Percentiles rank a stretch among this genome's conserved stretches.
Conservation (phyloP, 2,888 invertebrate species). For the Nemotelus nigrinus region DNA sequence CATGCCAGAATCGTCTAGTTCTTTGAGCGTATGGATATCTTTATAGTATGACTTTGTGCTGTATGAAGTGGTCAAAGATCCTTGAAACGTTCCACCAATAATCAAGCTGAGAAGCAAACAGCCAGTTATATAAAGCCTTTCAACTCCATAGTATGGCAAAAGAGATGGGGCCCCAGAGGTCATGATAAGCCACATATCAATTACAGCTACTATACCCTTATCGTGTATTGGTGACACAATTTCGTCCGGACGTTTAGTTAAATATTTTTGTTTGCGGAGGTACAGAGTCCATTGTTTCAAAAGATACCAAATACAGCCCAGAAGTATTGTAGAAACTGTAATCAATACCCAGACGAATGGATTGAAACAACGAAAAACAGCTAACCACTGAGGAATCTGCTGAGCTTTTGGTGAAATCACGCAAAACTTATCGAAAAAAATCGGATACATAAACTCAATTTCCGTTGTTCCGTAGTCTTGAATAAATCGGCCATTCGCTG, state of each 20-base stretch:
- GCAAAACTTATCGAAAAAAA: conserved; percentile 63
- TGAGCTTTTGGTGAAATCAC: conserved; percentile 64
- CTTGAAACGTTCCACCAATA: conserved; percentile 58
- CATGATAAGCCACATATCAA: conserved; percentile 53
- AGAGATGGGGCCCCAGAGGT: conserved; percentile 51
- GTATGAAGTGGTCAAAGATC: conserved; percentile 64
- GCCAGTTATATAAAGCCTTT: conserved; percentile 57
- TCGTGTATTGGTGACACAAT: conserved; percentile 26
- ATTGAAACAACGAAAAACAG: conserved; percentile 61
- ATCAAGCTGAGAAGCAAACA: conserved; percentile 63
- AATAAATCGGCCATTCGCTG: conserved; percentile 64
- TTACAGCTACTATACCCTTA: conserved; percentile 43
- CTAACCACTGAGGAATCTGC: conserved; percentile 64
- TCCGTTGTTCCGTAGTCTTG: conserved; percentile 58
- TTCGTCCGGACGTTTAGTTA: conserved; percentile 17
- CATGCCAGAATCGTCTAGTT: conserved; percentile 63
- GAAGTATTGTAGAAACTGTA: conserved; percentile 52
- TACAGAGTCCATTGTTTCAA: conserved; percentile 38
- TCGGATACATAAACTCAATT: conserved; percentile 62
- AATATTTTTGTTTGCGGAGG: not conserved
- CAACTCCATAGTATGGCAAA: conserved; percentile 51
- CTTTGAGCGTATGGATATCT: conserved; percentile 64
- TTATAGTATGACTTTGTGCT: conserved; percentile 63
- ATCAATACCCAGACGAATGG: conserved; percentile 55
- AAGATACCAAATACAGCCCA: conserved; percentile 53